Conservation (phyloP, 2,888 invertebrate species). For the Cheilosia vulpina region DNA sequence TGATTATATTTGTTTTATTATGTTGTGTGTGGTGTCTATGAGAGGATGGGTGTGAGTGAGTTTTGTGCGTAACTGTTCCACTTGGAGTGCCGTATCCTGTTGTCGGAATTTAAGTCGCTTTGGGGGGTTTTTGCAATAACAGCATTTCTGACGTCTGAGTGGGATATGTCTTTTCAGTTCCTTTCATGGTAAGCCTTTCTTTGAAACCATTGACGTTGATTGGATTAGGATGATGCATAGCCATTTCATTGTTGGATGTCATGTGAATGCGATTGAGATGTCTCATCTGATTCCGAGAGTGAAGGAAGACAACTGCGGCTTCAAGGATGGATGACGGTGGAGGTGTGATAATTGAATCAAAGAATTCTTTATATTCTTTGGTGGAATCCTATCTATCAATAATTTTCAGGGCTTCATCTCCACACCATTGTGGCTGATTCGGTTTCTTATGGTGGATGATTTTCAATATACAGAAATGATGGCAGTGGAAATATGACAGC, state of each 20-base stretch:
- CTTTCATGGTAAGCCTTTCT: conserved; percentile 3
- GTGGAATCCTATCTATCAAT: too few relatives aligned
- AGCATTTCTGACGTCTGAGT: conserved; percentile 8
- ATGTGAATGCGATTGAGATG: background rate
- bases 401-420: too few relatives aligned
- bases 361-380: too few relatives aligned
- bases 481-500: background rate
- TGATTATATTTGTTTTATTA: conserved; percentile 76
- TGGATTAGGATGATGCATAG: conserved; percentile 8
- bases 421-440: background rate
- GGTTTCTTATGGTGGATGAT: background rate
- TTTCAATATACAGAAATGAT: too few relatives aligned
- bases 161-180: conserved; percentile 25
- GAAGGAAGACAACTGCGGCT: background rate
- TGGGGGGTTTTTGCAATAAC: conserved; percentile 2
- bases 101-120: conserved; percentile 15
- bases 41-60: conserved; percentile 3
- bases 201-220: conserved; percentile 1
- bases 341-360: background rate
- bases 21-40: conserved; percentile 32
- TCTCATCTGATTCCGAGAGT: conserved; percentile 1
- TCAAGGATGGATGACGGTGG: too few relatives aligned
- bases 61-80: background rate
- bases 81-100: conserved; percentile 3
- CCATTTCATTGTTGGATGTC: conserved; percentile 2